Base-by-base conservation (phyloP, 2,797 vertebrate species). In the Sebastes kiyomatsui region DNA sequence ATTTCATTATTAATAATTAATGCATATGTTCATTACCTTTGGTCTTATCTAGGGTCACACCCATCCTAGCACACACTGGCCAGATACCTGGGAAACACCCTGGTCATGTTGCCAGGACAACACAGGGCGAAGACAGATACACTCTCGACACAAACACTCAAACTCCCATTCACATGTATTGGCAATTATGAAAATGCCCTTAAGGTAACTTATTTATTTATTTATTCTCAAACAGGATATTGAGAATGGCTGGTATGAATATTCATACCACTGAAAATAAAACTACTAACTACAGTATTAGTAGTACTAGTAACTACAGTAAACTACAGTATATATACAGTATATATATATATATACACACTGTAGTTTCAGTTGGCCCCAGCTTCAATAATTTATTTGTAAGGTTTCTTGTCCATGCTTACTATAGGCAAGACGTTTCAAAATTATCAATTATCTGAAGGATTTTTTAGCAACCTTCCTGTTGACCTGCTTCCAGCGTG, bases 51-150 rank as follows among this genome's bases (percentile, higher is more conserved):
- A 6, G 4, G 20, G 42, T 72, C 64, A 61, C 75, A 52, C 81
- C 81, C 83, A 16, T 72, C 10, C n/a, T 30, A 67, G n/a, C 13
- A 46, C 13, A 20, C 67, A 55, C 58, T 58, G 32, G 16, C 22
- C 67, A 75, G 3, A 72, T 67, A 72, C 9, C 23, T 23, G 22
- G 42, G 55, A 67, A 32, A 83, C 80, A 67, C 80, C 83, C 72
- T 12, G 32, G 64, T 58, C 11, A 58, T 8, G 62, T 73, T 77
- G 46, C 23, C 27, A 75, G 23, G 28, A 35, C 30, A 62, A 67
- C 59, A 33, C 22, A 54, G 32, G 14, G 32, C 3, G 1, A 66
- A 60, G 23, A 60, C 56, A 54, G 3, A 61, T 4, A 46, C 16
- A 46, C 16, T 18, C 42, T 46, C 18, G 22, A 54, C 4, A 42